phyloP scores from a whole-genome alignment of 2,797 vertebrate genomes.

The Petrocephalus schoutedeni region DNA sequence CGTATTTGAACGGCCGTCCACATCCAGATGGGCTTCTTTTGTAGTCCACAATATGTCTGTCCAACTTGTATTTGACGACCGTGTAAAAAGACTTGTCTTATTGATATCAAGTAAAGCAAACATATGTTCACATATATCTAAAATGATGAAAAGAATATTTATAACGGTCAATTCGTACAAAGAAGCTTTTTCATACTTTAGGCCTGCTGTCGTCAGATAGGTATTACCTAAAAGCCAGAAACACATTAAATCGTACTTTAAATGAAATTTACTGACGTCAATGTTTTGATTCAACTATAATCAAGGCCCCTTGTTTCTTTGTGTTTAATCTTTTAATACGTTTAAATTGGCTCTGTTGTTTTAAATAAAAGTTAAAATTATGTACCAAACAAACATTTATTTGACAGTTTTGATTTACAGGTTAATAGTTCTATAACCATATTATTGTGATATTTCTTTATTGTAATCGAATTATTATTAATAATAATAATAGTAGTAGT shows the following conservation, averaged over 20 bases:
- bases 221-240: neutral
- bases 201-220: neutral
- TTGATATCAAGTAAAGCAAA: neutral
- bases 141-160: neutral
- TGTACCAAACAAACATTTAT: neutral
- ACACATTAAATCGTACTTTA: neutral
- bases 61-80: neutral
- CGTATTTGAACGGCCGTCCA: conserved; percentile 15
- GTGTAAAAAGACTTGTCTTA: conserved; percentile 7
- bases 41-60: conserved; percentile 13
- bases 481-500: neutral
- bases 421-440: neutral
- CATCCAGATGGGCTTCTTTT: conserved; percentile 27
- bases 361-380: neutral
- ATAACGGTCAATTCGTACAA: neutral
- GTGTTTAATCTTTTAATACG: neutral
- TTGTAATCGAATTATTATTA: neutral
- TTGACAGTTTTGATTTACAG: neutral
- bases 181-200: neutral
- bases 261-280: neutral
- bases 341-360: neutral
- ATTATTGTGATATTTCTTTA: neutral
- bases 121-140: neutral
- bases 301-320: neutral
- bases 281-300: neutral